These are phyloP conservation scores for Thermophis baileyi DNA, from an alignment of 2,113 vertebrate genomes.

Conservation along the genomic window DNA sequence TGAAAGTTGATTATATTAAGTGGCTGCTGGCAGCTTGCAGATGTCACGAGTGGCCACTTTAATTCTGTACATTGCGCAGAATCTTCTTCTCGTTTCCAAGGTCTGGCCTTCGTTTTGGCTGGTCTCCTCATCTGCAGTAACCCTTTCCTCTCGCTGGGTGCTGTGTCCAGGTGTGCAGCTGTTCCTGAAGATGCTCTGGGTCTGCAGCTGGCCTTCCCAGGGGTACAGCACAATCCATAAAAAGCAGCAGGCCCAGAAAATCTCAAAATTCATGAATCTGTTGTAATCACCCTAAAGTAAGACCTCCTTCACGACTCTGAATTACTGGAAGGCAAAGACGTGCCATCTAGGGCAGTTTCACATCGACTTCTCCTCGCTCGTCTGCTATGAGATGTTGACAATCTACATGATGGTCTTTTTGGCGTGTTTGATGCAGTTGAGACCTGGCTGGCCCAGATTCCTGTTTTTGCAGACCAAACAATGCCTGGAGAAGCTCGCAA, in stretches of 20 bases:
- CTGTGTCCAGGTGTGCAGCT: background rate
- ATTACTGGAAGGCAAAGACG: background rate
- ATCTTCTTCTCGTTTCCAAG: slow-evolving; percentile 7
- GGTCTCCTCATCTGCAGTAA: background rate
- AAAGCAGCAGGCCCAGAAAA: slow-evolving; percentile 67
- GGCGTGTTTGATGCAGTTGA: background rate
- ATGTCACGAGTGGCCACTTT: background rate
- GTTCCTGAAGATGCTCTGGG: background rate
- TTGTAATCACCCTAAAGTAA: slow-evolving; percentile 75
- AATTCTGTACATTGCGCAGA: background rate
- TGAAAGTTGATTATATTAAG: background rate
- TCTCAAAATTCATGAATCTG: slow-evolving; percentile 74
- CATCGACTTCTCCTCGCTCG: background rate
- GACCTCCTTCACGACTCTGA: slow-evolving; percentile 66
- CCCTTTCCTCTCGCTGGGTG: background rate
- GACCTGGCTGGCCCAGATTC: background rate
- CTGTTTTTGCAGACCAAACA: background rate
- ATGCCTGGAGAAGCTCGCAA: background rate
- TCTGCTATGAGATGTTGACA: background rate
- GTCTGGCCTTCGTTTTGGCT: background rate
- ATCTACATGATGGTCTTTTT: background rate
- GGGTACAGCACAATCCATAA: slow-evolving; percentile 44
- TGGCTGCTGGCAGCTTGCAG: background rate
- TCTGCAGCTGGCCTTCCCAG: slow-evolving; percentile 47
- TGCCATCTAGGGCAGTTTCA: background rate